A percentile compares a stretch with the other conserved stretches of the same genome.
These are phyloP conservation scores for Antheraea yamamai DNA, from an alignment of 2,888 invertebrate species.

Conservation along the genomic window DNA sequence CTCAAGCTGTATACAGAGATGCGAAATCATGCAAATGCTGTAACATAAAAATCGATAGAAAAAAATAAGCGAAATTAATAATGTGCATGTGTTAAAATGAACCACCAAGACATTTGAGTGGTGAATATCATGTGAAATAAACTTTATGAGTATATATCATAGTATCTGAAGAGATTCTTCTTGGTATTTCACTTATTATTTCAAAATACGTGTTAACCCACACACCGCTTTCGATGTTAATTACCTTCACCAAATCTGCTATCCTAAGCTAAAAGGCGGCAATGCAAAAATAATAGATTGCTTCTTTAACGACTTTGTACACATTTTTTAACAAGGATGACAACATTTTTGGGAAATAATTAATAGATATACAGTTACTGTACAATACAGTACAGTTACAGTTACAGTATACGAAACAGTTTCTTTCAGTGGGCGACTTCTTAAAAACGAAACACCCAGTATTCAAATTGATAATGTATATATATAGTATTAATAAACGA, in stretches of 20 bases:
- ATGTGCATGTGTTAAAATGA: background rate
- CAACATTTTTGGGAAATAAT: no score
- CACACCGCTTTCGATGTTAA: conserved; percentile 24
- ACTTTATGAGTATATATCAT: background rate
- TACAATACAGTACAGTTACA: no score
- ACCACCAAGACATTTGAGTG: conserved; percentile 2
- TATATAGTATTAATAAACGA: background rate
- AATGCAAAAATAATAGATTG: conserved; percentile 12
- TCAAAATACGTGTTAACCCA: conserved; percentile 8
- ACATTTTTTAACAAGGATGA: background rate
- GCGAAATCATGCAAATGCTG: conserved; percentile 7
- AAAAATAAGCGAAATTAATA: conserved; percentile 5
- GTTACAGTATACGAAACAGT: background rate
- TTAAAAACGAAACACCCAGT: background rate
- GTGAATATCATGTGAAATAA: background rate
- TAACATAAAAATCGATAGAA: background rate
- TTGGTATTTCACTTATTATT: conserved; percentile 2
- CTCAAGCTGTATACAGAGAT: conserved; percentile 4
- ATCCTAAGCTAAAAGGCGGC: conserved; percentile 15
- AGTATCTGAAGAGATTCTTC: background rate
- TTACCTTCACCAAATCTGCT: conserved; percentile 12
- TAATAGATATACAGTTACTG: background rate
- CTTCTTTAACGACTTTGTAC: conserved; percentile 4
- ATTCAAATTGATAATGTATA: background rate
- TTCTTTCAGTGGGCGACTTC: background rate